Conservation (phyloP, 1,140 invertebrate genomes). For the Drosophila melanogaster region DNA sequence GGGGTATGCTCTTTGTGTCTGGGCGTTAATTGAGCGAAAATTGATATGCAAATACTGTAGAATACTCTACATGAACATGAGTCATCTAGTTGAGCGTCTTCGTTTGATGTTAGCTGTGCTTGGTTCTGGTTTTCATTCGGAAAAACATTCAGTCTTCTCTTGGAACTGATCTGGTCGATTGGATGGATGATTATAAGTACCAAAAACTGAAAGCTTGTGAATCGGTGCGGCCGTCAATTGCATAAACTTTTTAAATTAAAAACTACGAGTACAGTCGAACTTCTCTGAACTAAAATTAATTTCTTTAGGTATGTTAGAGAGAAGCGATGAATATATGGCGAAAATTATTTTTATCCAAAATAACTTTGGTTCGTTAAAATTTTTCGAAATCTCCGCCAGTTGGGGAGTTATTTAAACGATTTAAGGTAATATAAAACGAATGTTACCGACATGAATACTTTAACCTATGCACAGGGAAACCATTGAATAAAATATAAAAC, state of each 20-base stretch:
- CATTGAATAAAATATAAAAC: no score
- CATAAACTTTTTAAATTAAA: constrained; percentile 74
- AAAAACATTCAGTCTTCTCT: constrained; percentile 44
- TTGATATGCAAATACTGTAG: constrained; percentile 52
- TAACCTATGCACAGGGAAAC: no score
- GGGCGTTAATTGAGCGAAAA: constrained; percentile 77
- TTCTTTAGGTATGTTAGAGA: not conserved
- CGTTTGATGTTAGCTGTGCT: constrained; percentile 23
- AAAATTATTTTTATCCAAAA: not conserved
- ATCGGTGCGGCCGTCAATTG: constrained; percentile 54
- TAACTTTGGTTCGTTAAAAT: no score
- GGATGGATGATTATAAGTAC: constrained; percentile 76
- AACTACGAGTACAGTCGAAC: constrained; percentile 40
- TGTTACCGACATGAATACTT: no score
- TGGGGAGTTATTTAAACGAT: no score
- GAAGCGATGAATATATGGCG: not conserved
- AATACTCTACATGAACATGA: constrained; percentile 56
- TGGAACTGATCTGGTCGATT: constrained; percentile 47
- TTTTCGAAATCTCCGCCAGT: no score
- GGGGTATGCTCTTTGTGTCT: constrained; percentile 11
- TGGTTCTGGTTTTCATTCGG: constrained; percentile 39
- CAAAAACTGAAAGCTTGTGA: constrained; percentile 63
- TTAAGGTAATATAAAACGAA: no score
- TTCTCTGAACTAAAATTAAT: not conserved
- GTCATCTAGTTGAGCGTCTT: constrained; percentile 68